These are phyloP conservation scores for Anadara kagoshimensis DNA, from an alignment of 1,140 invertebrate genomes.

Conservation along the genomic window DNA sequence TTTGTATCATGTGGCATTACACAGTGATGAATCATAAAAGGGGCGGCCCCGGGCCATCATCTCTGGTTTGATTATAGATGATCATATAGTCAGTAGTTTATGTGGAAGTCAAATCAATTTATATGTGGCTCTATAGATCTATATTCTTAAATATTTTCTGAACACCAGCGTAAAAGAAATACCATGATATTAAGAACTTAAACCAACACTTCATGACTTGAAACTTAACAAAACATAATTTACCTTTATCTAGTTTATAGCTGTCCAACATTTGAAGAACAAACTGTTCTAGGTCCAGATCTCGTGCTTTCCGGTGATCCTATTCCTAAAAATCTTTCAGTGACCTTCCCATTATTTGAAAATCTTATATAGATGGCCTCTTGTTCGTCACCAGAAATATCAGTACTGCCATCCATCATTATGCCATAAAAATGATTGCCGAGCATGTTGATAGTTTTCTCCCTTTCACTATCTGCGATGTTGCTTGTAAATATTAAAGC, in stretches of 20 bases:
- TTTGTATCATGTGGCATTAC: too few relatives aligned
- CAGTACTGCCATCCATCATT: slow-evolving; percentile 41
- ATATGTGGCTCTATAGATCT: too few relatives aligned
- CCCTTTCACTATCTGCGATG: slow-evolving; percentile 9
- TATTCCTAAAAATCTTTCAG: neutral
- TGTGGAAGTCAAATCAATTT: too few relatives aligned
- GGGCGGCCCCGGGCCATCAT: too few relatives aligned
- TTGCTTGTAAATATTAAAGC: neutral
- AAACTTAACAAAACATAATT: neutral
- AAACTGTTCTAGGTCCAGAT: neutral
- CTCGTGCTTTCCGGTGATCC: neutral
- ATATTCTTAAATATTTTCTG: too few relatives aligned
- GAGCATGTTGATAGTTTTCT: slow-evolving; percentile 1
- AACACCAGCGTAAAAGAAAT: too few relatives aligned
- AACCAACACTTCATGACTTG: too few relatives aligned
- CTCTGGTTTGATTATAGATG: too few relatives aligned
- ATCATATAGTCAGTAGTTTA: too few relatives aligned
- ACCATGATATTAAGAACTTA: too few relatives aligned
- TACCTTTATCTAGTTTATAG: neutral
- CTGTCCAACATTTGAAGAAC: neutral
- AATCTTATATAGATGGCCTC: slow-evolving; percentile 2
- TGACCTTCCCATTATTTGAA: neutral
- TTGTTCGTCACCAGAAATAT: slow-evolving; percentile 22
- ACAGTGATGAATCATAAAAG: too few relatives aligned
- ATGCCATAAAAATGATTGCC: slow-evolving; percentile 17